A percentile compares a stretch with the other conserved stretches of the same genome.
Conservation (phyloP, 2,113 vertebrate genomes). For the Callopanchax toddi region DNA sequence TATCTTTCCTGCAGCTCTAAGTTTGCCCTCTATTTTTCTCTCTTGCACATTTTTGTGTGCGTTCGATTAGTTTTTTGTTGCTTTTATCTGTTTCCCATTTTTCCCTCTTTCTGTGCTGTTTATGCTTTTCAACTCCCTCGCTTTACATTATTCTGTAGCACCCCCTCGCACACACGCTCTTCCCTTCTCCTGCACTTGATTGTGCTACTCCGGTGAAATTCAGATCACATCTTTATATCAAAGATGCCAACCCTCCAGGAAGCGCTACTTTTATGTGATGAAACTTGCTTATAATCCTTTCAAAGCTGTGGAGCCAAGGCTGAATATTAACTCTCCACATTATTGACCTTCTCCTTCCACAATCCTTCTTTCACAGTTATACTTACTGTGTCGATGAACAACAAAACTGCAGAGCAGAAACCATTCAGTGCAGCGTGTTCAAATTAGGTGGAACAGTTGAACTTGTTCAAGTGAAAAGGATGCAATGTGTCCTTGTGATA, state of each 20-base stretch:
- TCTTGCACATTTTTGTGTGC: slow-evolving; percentile 16
- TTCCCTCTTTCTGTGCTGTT: slow-evolving; percentile 13
- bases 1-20: slow-evolving; percentile 12
- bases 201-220: slow-evolving; percentile 54
- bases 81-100: slow-evolving; percentile 50
- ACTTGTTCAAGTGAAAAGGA: slow-evolving; percentile 13
- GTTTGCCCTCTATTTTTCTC: slow-evolving; percentile 44
- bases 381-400: slow-evolving; percentile 27
- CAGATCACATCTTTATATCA: slow-evolving; percentile 71
- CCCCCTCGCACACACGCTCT: slow-evolving; percentile 37
- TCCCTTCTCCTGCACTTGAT: slow-evolving; percentile 36
- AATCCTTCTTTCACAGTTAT: slow-evolving; percentile 42
- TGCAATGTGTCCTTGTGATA: background rate
- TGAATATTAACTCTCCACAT: slow-evolving; percentile 64
- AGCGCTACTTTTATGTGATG: slow-evolving; percentile 64
- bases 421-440: slow-evolving; percentile 15
- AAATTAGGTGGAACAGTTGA: slow-evolving; percentile 21
- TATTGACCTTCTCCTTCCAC: slow-evolving; percentile 62
- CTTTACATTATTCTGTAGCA: slow-evolving; percentile 33
- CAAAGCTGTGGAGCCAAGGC: slow-evolving; percentile 59
- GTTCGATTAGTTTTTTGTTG: slow-evolving; percentile 31
- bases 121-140: slow-evolving; percentile 41
- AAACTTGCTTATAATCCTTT: slow-evolving; percentile 68
- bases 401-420: slow-evolving; percentile 19
- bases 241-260: slow-evolving; percentile 66